Evolutionary conservation across 2,797 vertebrate genomes (phyloP), one percentile per base, ranked within the genome.

Genomic region (Brachymystax lenok): DNA sequence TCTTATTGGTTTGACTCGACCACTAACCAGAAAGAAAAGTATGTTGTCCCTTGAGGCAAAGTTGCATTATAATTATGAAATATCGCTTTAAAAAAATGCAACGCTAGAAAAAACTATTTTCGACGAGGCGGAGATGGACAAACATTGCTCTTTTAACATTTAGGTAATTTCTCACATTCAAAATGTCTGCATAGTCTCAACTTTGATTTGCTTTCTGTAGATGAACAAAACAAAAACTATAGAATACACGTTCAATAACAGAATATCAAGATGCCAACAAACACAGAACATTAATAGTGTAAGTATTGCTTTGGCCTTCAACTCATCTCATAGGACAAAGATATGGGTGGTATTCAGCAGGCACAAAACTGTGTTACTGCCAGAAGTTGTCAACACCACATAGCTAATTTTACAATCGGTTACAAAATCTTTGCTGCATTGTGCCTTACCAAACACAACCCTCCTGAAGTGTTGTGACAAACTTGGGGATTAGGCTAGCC

Each of bases 181-280:
- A 90, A 91, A 92, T 66, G 89, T 92, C 91, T 94, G 92, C 93
- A 94, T 94, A 94, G 93, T 89, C 88, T 88, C 83, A 87, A 88
- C 81, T 83, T 85, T 83, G 74, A 88, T 82, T 84, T 86, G 80
- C 5, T 82, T 88, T 84, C 77, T 85, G 74, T 81, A 80, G 35
- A 85, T 71, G 83, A 87, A 86, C 27, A 84, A 71, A 84, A 83
- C 51, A 78, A 74, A 82, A 69, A 21, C 84, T 51, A 76, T 75
- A 28, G 74, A 79, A 79, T 63, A 82, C 77, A 78, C 73, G 77
- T 81, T 74, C 46, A 78, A 40, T 71, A 82, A 80, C 40, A 79
- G 28, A 73, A 74, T 56, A 83, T 70, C 28, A 70, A 21, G 74
- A 79, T 81, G 35, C 59, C 6, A n/a, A 61, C 56, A 61, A 61